These are phyloP conservation scores for Ommatoiulus sabulosus DNA, from an alignment of 2,888 invertebrate species.

Conservation along the genomic window DNA sequence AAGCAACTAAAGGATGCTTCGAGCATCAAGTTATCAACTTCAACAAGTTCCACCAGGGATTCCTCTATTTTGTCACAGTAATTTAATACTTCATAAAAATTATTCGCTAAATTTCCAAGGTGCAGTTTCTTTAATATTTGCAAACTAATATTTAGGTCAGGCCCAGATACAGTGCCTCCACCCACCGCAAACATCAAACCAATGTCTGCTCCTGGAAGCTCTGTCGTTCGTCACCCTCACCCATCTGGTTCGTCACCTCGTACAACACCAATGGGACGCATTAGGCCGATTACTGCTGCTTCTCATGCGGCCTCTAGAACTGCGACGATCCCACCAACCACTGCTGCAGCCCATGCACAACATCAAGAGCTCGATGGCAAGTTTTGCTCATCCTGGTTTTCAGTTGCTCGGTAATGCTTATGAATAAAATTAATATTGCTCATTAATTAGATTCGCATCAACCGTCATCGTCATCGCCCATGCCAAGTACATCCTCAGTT, in stretches of 20 bases:
- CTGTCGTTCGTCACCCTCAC: constrained; percentile 61
- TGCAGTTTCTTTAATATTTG: no score
- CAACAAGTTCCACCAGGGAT: constrained; percentile 74
- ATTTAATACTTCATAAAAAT: background rate
- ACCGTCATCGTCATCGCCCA: background rate
- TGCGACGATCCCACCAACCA: constrained; percentile 63
- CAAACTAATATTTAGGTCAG: constrained; percentile 47
- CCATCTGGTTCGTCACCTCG: constrained; percentile 72
- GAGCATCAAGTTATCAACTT: constrained; percentile 68
- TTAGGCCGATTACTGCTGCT: constrained; percentile 87
- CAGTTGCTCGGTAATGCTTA: no score
- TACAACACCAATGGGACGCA: constrained; percentile 88
- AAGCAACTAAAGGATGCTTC: constrained; percentile 61
- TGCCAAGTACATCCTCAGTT: constrained; percentile 52
- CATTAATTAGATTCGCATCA: constrained; percentile 42
- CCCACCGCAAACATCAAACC: constrained; percentile 95
- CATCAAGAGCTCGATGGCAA: constrained; percentile 54
- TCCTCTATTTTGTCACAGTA: constrained; percentile 64
- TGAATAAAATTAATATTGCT: no score
- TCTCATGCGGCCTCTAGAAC: constrained; percentile 61
- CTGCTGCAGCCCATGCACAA: constrained; percentile 57
- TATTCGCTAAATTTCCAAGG: background rate
- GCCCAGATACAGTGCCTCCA: constrained; percentile 70
- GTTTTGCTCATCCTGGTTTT: no score
- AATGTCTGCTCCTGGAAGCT: constrained; percentile 78